Evolutionary conservation across 2,797 vertebrate genomes (phyloP).

Genomic region (Oreochromis mossambicus): DNA sequence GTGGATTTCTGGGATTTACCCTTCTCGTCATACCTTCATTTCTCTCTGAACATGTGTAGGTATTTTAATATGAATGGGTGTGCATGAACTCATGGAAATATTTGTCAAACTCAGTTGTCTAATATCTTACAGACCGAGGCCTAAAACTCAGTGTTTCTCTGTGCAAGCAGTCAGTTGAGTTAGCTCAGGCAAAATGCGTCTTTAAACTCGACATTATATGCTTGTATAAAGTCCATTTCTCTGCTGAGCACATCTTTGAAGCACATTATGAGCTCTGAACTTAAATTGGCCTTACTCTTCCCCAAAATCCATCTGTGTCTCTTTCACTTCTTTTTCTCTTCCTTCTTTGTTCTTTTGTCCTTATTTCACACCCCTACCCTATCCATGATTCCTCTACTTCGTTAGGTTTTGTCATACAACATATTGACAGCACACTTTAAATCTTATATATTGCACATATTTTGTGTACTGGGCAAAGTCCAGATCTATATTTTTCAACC

Average conservation of each 20-base stretch:
- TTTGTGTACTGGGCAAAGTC: not conserved
- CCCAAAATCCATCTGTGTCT: constrained; percentile 15
- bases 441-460: not conserved
- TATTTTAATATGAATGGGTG: constrained; percentile 9
- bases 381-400: not conserved
- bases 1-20: constrained; percentile 17
- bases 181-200: constrained; percentile 25
- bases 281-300: not conserved
- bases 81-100: constrained; percentile 44
- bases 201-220: not conserved
- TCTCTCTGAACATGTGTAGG: constrained; percentile 23
- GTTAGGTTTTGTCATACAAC: not conserved
- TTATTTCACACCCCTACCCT: not conserved
- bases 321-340: not conserved
- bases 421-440: not conserved
- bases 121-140: constrained; percentile 52
- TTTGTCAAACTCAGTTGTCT: constrained; percentile 40
- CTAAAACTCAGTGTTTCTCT: not conserved
- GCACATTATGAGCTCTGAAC: constrained; percentile 38
- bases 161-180: constrained; percentile 3
- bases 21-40: not conserved
- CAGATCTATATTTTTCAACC: not conserved
- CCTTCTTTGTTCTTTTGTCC: not conserved
- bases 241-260: constrained; percentile 39
- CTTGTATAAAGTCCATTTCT: constrained; percentile 18